These are phyloP conservation scores for Acanthaster planci DNA, from an alignment of 35 echinoderm and acorn worm species.

Conservation along the genomic window DNA sequence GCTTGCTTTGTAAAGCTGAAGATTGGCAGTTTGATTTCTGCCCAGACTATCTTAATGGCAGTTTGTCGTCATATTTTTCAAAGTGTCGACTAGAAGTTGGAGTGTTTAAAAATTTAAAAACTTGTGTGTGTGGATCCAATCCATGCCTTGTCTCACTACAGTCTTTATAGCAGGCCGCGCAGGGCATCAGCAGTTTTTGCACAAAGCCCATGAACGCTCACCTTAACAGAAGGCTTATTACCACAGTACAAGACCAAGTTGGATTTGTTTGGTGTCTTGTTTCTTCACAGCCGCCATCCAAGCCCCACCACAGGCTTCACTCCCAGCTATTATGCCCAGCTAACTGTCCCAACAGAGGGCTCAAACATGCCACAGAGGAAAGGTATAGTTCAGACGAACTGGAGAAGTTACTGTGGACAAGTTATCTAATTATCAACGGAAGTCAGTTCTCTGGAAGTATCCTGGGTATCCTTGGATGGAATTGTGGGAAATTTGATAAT, in stretches of 20 bases:
- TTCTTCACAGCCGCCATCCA: conserved; percentile 36
- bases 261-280: not conserved
- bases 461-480: no score
- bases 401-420: no score
- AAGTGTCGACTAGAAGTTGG: not conserved
- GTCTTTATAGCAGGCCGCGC: not conserved
- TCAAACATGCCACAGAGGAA: no score
- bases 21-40: no score
- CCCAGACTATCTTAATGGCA: no score
- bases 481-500: no score
- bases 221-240: not conserved
- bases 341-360: conserved; percentile 9
- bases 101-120: not conserved
- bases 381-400: no score
- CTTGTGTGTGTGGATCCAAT: no score
- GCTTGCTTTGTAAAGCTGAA: no score
- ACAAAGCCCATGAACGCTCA: not conserved
- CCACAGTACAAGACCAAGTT: not conserved
- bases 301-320: conserved; percentile 38
- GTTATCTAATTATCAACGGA: no score
- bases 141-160: no score
- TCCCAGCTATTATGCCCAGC: conserved; percentile 77
- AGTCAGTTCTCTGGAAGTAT: no score
- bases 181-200: not conserved
- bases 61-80: not conserved